Base-by-base conservation (phyloP, 2,888 invertebrate species). In the Alloscopus bannaensis region DNA sequence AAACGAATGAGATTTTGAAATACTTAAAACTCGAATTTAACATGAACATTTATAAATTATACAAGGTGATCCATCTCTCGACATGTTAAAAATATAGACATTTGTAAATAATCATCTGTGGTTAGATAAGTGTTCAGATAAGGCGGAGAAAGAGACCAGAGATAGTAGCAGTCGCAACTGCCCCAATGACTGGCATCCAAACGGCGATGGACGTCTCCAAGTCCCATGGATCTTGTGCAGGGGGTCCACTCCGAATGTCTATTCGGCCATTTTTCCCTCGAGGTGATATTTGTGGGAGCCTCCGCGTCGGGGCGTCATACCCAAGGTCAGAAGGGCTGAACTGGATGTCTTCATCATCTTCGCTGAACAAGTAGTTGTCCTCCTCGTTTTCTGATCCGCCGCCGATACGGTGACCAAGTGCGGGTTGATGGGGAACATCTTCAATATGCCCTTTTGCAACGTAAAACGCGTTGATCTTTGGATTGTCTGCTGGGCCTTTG, bases 391-490 rank as follows among this genome's bases (percentile, higher is more conserved):
- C 60, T 3, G 31, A n/a, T 6, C 11, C 47, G n/a, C 18, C n/a
- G n/a, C n/a, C n/a, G n/a, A n/a, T n/a, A n/a, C n/a, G n/a, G 47
- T 3, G 11, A 47, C 8, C 11, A 18, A 13, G 65, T n/a, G 26
- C 16, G 16, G 47, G 52, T 13, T 52, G 40, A 8, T 24, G 40
- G 13, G 64, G 65, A 64, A 73, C 24, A n/a, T 55, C 91, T 86
- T 94, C 93, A 59, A 94, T 88, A 73, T 92, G 92, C 65, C 97
- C 98, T 89, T 93, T 94, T 88, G 96, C 92, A 18, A 98, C 93
- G 88, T 93, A 95, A 87, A 98, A 93, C 1, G 98, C 98, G 91
- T 98, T 98, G 45, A 98, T 94, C 91, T 98, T 98, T 22, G 98
- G 98, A 90, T 98, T 98, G 88, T 98, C 98, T 88, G 94, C 91